These are phyloP conservation scores for Noctua fimbriata DNA, from an alignment of 2,888 invertebrate species.

Conservation along the genomic window DNA sequence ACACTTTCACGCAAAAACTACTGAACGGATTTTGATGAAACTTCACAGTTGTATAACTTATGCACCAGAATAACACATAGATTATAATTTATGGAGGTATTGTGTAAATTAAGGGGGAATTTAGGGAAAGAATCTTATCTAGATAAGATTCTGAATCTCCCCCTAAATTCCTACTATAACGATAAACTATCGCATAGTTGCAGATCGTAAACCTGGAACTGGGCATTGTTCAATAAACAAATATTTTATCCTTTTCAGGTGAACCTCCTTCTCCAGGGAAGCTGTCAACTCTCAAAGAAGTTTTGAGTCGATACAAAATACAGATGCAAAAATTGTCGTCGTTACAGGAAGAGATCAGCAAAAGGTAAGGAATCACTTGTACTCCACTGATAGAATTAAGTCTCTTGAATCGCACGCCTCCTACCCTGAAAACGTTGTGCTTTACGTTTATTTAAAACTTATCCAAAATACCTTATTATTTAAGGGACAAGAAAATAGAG, in stretches of 20 bases:
- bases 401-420: neutral
- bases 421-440: neutral
- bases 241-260: constrained; percentile 68
- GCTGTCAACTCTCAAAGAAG: constrained; percentile 84
- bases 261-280: constrained; percentile 86
- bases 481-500: constrained; percentile 85
- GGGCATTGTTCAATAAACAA: neutral
- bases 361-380: constrained; percentile 72
- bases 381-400: no score
- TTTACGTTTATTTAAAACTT: neutral
- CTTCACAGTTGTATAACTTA: neutral
- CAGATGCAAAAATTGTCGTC: constrained; percentile 82
- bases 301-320: constrained; percentile 82
- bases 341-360: constrained; percentile 84
- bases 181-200: neutral
- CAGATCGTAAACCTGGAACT: neutral
- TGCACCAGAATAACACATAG: neutral
- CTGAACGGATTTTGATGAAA: neutral
- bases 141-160: neutral
- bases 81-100: neutral
- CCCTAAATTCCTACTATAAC: neutral
- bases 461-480: neutral
- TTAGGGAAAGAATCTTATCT: no score
- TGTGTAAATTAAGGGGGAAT: no score
- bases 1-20: no score